Evolutionary conservation across 2,113 vertebrate species (phyloP).

Genomic region (Mesembrinibis cayennensis): DNA sequence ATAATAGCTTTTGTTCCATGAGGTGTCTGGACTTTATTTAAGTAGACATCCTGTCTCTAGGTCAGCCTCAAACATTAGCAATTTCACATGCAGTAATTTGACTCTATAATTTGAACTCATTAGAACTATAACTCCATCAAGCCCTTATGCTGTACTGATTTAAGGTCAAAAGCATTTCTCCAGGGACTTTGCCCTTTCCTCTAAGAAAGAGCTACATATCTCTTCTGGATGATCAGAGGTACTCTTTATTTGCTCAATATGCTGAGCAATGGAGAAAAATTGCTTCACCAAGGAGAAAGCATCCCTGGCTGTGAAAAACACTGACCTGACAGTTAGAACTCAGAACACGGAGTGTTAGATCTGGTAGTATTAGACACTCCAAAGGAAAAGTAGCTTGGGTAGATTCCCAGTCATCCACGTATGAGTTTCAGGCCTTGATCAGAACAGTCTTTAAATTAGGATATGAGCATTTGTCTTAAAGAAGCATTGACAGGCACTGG

Average conservation of each 20-base stretch:
- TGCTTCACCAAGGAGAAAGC: not conserved
- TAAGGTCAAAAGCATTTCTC: not conserved
- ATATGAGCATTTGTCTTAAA: not conserved
- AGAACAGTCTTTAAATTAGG: not conserved
- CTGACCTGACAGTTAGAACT: not conserved
- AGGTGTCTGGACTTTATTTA: not conserved
- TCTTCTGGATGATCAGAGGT: not conserved
- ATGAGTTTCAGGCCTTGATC: not conserved
- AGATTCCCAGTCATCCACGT: not conserved
- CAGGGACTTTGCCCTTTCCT: not conserved
- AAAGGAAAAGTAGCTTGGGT: not conserved
- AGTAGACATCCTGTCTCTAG: not conserved
- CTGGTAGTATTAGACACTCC: not conserved
- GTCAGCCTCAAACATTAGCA: not conserved
- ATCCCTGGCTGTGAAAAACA: not conserved
- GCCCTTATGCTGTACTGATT: not conserved
- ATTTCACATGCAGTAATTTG: not conserved
- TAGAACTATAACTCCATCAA: not conserved
- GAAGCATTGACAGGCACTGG: not conserved
- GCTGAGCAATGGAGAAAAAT: not conserved
- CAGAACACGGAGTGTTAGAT: not conserved
- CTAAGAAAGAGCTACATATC: not conserved
- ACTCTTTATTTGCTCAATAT: not conserved
- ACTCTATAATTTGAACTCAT: not conserved
- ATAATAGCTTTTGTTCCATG: not conserved